Percentiles rank a stretch among this genome's conserved stretches.
These are phyloP conservation scores for Macquaria ambigua DNA, from an alignment of 2,113 vertebrate genomes.

Conservation along the genomic window DNA sequence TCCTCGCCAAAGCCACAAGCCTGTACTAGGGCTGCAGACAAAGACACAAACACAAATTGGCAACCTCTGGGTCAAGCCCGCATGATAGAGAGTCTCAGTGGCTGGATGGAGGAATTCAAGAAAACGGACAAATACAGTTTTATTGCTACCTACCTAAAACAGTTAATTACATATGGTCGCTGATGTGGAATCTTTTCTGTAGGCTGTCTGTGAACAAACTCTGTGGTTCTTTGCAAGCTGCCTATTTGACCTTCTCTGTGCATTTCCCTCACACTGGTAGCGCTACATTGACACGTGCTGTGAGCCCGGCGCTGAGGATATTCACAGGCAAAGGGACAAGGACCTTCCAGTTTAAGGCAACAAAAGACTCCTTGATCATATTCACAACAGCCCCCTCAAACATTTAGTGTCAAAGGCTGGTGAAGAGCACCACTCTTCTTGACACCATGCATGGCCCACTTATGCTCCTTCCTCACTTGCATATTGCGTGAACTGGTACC, in stretches of 20 bases:
- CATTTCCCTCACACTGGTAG: slow-evolving; percentile 70
- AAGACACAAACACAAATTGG: slow-evolving; percentile 73
- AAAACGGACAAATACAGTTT: slow-evolving; percentile 79
- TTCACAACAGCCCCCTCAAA: slow-evolving; percentile 45
- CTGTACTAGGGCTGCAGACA: slow-evolving; percentile 70
- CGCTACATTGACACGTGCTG: slow-evolving; percentile 67
- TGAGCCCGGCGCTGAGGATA: slow-evolving; percentile 23
- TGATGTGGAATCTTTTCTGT: slow-evolving; percentile 81
- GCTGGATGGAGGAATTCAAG: slow-evolving; percentile 75
- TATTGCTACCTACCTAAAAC: slow-evolving; percentile 84
- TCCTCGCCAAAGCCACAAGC: slow-evolving; percentile 71
- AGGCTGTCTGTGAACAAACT: slow-evolving; percentile 81
- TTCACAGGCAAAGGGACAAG: slow-evolving; percentile 40
- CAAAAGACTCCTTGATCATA: slow-evolving; percentile 68
- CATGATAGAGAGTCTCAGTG: slow-evolving; percentile 67
- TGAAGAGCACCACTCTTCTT: slow-evolving; percentile 48
- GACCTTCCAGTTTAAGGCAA: slow-evolving; percentile 63
- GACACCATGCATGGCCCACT: slow-evolving; percentile 50
- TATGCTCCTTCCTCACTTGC: slow-evolving; percentile 48
- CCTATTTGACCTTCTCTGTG: slow-evolving; percentile 81
- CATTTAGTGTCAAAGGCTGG: slow-evolving; percentile 44
- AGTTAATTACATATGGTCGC: slow-evolving; percentile 84
- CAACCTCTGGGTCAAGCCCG: slow-evolving; percentile 69
- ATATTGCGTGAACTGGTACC: slow-evolving; percentile 38
- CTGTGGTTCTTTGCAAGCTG: slow-evolving; percentile 83